Percentiles rank a stretch among this genome's conserved stretches.
These are phyloP conservation scores for Phyllotreta cruciferae DNA, from an alignment of 2,888 invertebrate species.

Conservation along the genomic window DNA sequence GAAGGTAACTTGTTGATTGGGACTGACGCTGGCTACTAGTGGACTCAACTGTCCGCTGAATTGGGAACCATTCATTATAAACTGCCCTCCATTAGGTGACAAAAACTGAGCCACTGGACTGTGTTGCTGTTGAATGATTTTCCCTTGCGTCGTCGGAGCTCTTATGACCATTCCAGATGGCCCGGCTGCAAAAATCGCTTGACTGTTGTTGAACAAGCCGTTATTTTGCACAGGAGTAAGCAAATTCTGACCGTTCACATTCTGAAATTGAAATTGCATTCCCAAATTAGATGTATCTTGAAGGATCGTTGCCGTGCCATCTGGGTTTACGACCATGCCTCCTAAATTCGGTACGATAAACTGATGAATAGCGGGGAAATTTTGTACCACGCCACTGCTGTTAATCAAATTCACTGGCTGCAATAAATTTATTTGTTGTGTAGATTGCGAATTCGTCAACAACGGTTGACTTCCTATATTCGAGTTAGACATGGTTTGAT, in stretches of 20 bases:
- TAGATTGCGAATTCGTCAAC: slow-evolving; percentile 64
- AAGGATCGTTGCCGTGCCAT: slow-evolving; percentile 72
- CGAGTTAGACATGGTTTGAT: slow-evolving; percentile 65
- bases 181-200: slow-evolving; percentile 71
- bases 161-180: slow-evolving; percentile 81
- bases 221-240: slow-evolving; percentile 75
- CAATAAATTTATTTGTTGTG: slow-evolving; percentile 73
- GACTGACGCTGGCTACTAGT: slow-evolving; percentile 76
- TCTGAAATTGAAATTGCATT: slow-evolving; percentile 79
- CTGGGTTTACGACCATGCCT: slow-evolving; percentile 84
- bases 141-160: slow-evolving; percentile 75
- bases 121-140: slow-evolving; percentile 69
- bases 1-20: slow-evolving; percentile 68
- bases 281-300: slow-evolving; percentile 75
- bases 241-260: slow-evolving; percentile 80
- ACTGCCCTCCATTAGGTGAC: slow-evolving; percentile 76
- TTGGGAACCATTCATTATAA: slow-evolving; percentile 75
- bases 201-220: slow-evolving; percentile 68
- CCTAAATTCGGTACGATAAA: slow-evolving; percentile 81
- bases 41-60: slow-evolving; percentile 82
- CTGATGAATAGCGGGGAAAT: slow-evolving; percentile 82
- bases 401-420: slow-evolving; percentile 85
- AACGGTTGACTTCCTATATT: slow-evolving; percentile 72
- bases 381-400: slow-evolving; percentile 73
- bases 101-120: slow-evolving; percentile 75